Evolutionary conservation across 2,888 invertebrate genomes (phyloP), one percentile per base, ranked within the genome.

Genomic region (Athalia cordata): DNA sequence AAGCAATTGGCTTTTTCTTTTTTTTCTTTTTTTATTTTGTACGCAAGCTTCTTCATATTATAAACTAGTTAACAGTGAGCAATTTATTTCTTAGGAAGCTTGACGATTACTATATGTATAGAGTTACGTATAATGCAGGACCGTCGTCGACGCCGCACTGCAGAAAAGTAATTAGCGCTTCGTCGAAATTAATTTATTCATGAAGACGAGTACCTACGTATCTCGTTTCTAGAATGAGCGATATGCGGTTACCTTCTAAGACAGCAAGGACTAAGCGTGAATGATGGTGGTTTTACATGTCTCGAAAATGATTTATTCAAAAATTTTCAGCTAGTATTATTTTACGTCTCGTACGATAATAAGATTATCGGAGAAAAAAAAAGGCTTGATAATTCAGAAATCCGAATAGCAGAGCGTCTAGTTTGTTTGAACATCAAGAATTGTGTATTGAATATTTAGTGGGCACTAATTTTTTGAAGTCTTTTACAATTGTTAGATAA

Each of bases 121-220:
- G 66, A 66, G 66, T 49, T 49, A 66, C 66, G 66, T 49, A 13
- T 2, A 29, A 1, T 29, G 29, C 29, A 29, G 29, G 29, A 29
- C 29, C 29, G 29, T 29, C 29, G 29, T 29, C 29, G 29, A 29
- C 29, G 29, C 29, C 29, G 29, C 29, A 29, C 47, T 49, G 8
- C 66, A 13, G 47, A 13, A 47, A 49, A 66, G 66, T 66, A 66
- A 66, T 66, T 66, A 66, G 66, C 13, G 47, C 49, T 47, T 66
- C 66, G 49, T 64, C 6, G 13, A 66, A 49, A 66, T 66, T 66
- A 66, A 66, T 49, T 66, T 49, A 66, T 66, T 66, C 49, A 66
- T 66, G 66, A 66, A 66, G 49, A 49, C 13, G 13, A 66, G 66
- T 49, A 29, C 29, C 29, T 0, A 49, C 49, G 66, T 66, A 66